These are phyloP conservation scores for Melanerpes aurifrons DNA, from an alignment of 2,113 vertebrate genomes.

Conservation along the genomic window DNA sequence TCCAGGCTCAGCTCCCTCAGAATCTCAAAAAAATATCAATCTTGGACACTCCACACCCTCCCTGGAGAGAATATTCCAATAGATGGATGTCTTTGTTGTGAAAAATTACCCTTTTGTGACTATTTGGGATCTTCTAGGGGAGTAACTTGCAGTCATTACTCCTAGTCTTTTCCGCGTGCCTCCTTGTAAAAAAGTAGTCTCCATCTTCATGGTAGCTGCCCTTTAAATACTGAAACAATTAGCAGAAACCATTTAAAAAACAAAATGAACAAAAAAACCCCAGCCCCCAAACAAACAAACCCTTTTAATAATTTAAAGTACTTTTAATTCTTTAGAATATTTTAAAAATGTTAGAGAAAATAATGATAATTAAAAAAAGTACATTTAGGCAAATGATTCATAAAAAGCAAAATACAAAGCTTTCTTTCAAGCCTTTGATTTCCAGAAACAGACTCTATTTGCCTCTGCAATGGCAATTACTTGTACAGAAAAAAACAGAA, in stretches of 20 bases:
- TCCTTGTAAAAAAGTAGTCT: neutral
- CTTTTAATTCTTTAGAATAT: neutral
- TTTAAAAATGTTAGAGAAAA: neutral
- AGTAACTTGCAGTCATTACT: neutral
- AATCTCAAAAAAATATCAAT: neutral
- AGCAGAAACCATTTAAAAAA: neutral
- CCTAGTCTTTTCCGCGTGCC: neutral
- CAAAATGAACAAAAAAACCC: too few species aligned
- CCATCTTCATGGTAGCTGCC: too few species aligned
- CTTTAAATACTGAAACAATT: neutral
- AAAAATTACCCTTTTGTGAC: neutral
- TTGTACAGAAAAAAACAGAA: conserved; percentile 20
- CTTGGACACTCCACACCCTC: neutral
- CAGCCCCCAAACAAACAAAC: too few species aligned
- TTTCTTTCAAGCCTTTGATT: conserved; percentile 20
- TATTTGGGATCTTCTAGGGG: neutral
- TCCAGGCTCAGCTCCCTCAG: too few species aligned
- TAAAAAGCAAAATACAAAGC: neutral
- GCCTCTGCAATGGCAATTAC: neutral
- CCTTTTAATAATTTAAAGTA: neutral
- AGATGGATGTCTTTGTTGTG: neutral
- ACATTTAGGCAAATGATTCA: neutral
- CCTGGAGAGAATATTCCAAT: neutral
- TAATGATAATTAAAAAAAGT: neutral
- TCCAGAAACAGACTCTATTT: conserved; percentile 15